Conservation (phyloP, 2,888 invertebrate species). For the Pherbina coryleti region DNA sequence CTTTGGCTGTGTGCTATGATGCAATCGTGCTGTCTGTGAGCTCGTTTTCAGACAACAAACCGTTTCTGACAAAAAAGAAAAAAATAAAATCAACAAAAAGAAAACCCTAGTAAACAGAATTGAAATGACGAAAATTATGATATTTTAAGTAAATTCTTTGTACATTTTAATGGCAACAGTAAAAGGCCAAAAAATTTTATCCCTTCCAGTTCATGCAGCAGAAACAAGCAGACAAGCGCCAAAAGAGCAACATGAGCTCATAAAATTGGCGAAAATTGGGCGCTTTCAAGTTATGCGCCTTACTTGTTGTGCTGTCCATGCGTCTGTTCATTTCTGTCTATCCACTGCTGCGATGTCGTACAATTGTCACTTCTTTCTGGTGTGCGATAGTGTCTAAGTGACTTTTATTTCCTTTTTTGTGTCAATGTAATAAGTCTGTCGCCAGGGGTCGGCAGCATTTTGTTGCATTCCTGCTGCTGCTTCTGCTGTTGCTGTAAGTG, state of each 20-base stretch:
- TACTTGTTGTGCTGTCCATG: neutral
- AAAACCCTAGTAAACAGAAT: neutral
- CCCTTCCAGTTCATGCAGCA: too few relatives aligned
- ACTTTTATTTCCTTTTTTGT: slow-evolving; percentile 18
- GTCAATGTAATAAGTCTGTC: slow-evolving; percentile 31
- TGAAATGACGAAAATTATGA: neutral
- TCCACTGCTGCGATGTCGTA: neutral
- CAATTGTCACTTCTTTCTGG: neutral
- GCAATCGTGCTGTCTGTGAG: too few relatives aligned
- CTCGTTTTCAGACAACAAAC: too few relatives aligned
- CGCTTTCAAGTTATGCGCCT: neutral
- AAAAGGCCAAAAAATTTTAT: too few relatives aligned
- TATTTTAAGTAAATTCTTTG: neutral
- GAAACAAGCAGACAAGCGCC: too few relatives aligned
- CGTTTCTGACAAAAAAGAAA: neutral
- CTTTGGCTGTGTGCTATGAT: too few relatives aligned
- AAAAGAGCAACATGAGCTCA: neutral
- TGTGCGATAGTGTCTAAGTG: slow-evolving; percentile 10
- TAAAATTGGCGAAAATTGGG: slow-evolving; percentile 8
- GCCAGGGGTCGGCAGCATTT: neutral
- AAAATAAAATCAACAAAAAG: neutral
- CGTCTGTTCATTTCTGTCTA: neutral
- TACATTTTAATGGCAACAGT: too few relatives aligned
- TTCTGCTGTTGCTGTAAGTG: neutral
- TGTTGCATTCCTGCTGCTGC: neutral